Percentiles rank a stretch among this genome's conserved stretches.
Evolutionary conservation across 2,797 vertebrate species (phyloP).

Genomic region (Enteromius thamalakanensis): DNA sequence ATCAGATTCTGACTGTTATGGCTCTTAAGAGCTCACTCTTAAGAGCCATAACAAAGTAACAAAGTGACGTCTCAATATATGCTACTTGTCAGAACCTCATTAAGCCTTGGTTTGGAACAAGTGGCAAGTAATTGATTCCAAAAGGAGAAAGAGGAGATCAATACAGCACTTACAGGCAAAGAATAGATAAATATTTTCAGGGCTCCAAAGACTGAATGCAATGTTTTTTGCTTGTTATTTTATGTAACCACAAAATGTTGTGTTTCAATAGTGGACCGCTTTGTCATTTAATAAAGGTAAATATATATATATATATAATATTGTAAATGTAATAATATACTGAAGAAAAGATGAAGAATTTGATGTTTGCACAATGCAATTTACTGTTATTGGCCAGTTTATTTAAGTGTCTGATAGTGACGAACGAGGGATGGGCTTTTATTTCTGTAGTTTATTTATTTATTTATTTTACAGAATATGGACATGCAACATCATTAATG

Average conservation of each 20-base stretch:
- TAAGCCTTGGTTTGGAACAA: neutral
- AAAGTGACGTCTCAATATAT: neutral
- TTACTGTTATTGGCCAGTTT: neutral
- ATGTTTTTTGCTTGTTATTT: neutral
- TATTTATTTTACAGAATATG: neutral
- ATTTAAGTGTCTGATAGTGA: neutral
- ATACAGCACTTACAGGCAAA: slow-evolving; percentile 4
- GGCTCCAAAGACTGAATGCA: neutral
- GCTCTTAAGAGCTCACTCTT: neutral
- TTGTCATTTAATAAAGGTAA: neutral
- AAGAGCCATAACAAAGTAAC: neutral
- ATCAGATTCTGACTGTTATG: neutral
- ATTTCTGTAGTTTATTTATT: neutral
- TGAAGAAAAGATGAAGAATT: neutral
- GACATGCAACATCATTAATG: neutral
- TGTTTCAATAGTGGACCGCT: neutral
- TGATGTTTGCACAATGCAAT: neutral
- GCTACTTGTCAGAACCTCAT: neutral
- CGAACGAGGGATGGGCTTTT: neutral
- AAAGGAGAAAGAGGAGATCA: neutral
- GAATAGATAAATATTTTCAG: slow-evolving; percentile 5
- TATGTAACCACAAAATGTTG: neutral
- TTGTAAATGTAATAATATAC: neutral
- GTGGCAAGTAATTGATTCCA: neutral
- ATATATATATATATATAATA: neutral